phyloP scores from a whole-genome alignment of 2,113 vertebrate genomes.

The Pipra filicauda region DNA sequence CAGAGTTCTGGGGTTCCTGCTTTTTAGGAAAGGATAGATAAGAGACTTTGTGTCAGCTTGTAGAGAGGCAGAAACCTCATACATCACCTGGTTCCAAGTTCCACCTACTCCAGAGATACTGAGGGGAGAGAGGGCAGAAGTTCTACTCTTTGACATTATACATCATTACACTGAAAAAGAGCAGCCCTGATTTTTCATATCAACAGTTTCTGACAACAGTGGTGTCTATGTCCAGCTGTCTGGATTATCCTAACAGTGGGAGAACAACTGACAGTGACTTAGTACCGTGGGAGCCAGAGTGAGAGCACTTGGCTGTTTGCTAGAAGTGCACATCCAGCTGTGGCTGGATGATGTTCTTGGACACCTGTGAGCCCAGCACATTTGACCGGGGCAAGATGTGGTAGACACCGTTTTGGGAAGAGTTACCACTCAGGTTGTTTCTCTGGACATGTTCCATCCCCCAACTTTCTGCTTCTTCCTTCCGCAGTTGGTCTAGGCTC shows the following conservation, averaged over 20 bases:
- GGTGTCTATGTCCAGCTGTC: background rate
- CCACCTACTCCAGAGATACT: background rate
- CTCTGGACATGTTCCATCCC: background rate
- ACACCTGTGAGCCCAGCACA: background rate
- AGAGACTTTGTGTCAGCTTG: background rate
- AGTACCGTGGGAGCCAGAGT: background rate
- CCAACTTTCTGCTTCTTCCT: background rate
- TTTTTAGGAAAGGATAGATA: background rate
- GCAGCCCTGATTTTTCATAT: background rate
- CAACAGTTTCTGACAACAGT: background rate
- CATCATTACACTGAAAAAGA: background rate
- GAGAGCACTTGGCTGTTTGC: background rate
- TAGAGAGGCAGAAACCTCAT: background rate
- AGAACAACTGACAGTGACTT: background rate
- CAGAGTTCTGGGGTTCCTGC: background rate
- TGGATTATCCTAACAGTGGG: background rate
- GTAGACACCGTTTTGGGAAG: background rate
- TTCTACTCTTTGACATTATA: background rate
- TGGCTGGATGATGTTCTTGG: background rate
- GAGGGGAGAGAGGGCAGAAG: background rate
- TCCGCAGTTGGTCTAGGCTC: background rate
- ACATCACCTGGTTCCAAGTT: background rate
- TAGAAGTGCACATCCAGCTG: background rate
- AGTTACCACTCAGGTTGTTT: background rate
- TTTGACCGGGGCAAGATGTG: background rate